phyloP scores from a whole-genome alignment of 2,888 invertebrate species.

The Drosophila koepferae region DNA sequence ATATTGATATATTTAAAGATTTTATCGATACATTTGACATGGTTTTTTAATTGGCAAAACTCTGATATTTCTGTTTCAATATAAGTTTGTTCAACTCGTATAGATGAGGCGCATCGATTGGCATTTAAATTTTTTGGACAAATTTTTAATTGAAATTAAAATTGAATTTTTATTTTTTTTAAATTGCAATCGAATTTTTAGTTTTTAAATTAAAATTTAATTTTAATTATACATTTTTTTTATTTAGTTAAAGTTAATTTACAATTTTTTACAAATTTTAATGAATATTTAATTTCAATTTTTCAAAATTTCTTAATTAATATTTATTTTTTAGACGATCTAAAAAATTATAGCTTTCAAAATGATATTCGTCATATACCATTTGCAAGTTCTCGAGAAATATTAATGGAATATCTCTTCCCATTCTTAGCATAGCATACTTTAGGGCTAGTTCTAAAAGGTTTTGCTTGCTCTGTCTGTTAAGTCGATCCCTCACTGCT shows the following conservation, averaged over 20 bases:
- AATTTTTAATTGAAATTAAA: too few species aligned
- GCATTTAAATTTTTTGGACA: not conserved
- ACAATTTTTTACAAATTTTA: too few species aligned
- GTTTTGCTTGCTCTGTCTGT: not conserved
- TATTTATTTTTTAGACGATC: too few species aligned
- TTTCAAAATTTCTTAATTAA: too few species aligned
- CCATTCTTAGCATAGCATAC: constrained; percentile 17
- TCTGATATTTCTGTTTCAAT: not conserved
- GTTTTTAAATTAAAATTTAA: too few species aligned
- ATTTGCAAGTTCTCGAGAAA: not conserved
- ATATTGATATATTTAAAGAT: not conserved
- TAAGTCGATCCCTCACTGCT: not conserved
- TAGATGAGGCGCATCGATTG: not conserved
- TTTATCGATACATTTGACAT: not conserved
- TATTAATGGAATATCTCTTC: not conserved
- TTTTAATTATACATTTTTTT: too few species aligned
- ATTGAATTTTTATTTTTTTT: too few species aligned
- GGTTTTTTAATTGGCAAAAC: not conserved
- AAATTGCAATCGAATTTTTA: too few species aligned
- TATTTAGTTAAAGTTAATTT: too few species aligned
- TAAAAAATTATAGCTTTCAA: not conserved
- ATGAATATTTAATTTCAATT: too few species aligned
- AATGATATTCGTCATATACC: not conserved
- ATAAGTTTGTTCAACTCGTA: too few species aligned
- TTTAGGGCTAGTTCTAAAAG: constrained; percentile 17